Base-by-base conservation (phyloP, 2,888 invertebrate species). In the Philopedon plagiatum region DNA sequence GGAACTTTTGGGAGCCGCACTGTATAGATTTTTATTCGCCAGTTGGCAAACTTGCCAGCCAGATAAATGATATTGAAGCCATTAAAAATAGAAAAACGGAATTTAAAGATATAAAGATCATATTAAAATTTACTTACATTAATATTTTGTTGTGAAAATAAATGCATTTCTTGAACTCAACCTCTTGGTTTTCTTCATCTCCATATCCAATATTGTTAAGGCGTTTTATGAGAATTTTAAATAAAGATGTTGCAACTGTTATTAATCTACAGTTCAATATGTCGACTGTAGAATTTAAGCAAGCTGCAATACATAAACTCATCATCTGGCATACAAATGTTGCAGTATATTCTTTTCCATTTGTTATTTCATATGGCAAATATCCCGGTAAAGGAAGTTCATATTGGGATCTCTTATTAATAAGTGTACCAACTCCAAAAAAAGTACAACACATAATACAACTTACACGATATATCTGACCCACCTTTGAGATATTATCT, bases 101-200 rank as follows among this genome's bases (percentile, higher is more conserved):
- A n/a, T n/a, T n/a, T n/a, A n/a, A n/a, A n/a, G n/a, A n/a, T n/a
- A 26, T 26, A 26, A 7, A 5, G 3, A 26, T 7, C 4, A 26
- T 7, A 5, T 2, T n/a, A 37, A 37, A 37, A 39, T 39, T 1
- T 39, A 39, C 37, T 37, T 51, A 65, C 64, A 39, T 44, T 29
- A 64, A 51, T 18, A 51, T 64, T 23, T 64, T 51, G 37, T 19
- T 54, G 37, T 64, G 64, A 51, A 64, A 64, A 37, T 18, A 32
- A 37, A 64, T 18, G 54, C 54, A 51, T 37, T 64, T 13, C 23
- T 23, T 34, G 21, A 54, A 64, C 8, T 64, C n/a, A 13, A 5
- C 23, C 2, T 21, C 5, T 23, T 26, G 19, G 3, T 34, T 13
- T 13, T 23, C 54, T 18, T 54, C 13, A 19, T 7, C n/a, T 15